phyloP scores from a whole-genome alignment of 1,140 invertebrate species.

The Orussus abietinus region DNA sequence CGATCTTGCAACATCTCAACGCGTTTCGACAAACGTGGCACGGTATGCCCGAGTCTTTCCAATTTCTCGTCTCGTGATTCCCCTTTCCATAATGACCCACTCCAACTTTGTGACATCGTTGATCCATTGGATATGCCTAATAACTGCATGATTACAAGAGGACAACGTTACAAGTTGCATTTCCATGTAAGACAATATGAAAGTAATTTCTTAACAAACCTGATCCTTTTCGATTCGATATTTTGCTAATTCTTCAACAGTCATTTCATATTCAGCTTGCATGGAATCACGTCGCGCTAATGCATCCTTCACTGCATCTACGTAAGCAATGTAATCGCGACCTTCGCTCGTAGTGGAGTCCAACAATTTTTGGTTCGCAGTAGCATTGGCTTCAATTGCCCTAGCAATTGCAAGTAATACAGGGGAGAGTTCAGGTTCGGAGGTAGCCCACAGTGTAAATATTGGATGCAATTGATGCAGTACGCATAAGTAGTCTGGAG shows the following conservation, averaged over 20 bases:
- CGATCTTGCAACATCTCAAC: conserved; percentile 62
- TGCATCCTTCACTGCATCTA: conserved; percentile 68
- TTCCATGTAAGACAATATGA: too few relatives aligned
- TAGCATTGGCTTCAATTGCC: conserved; percentile 52
- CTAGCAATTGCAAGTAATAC: conserved; percentile 52
- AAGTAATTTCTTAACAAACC: conserved; percentile 45
- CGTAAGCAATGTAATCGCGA: conserved; percentile 67
- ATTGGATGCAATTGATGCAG: conserved; percentile 58
- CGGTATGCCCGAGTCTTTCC: conserved; percentile 53
- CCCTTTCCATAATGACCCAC: conserved; percentile 57
- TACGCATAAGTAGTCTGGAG: conserved; percentile 54
- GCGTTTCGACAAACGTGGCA: conserved; percentile 57
- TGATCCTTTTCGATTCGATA: conserved; percentile 64
- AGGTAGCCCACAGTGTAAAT: conserved; percentile 55
- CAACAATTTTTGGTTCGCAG: conserved; percentile 55
- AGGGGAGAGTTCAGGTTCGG: conserved; percentile 54
- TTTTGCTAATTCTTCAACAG: conserved; percentile 63
- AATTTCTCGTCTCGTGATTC: conserved; percentile 58
- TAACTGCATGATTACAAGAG: too few relatives aligned
- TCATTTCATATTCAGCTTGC: conserved; percentile 66
- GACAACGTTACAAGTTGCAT: too few relatives aligned
- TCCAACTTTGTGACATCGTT: conserved; percentile 38
- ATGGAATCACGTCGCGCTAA: conserved; percentile 63
- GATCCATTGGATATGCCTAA: conserved; percentile 31
- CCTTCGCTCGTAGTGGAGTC: conserved; percentile 55